phyloP scores from a whole-genome alignment of 2,888 invertebrate genomes.

The Balanococcus diminutus region DNA sequence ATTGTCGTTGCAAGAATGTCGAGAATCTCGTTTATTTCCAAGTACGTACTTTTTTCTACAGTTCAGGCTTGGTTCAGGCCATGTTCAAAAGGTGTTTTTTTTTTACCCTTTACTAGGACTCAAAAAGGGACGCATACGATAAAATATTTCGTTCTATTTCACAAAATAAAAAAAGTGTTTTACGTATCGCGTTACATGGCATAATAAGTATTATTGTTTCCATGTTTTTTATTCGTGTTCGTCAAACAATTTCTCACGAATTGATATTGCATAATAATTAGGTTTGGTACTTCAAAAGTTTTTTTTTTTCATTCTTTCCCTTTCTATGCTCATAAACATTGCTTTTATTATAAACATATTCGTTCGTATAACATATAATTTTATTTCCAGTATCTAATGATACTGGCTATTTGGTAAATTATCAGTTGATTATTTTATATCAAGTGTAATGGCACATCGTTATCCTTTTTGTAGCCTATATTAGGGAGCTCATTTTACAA shows the following conservation, averaged over 20 bases:
- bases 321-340: background rate
- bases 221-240: background rate
- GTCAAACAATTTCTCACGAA: slow-evolving; percentile 1
- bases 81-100: background rate
- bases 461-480: slow-evolving; percentile 30
- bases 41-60: background rate
- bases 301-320: background rate
- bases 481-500: background rate
- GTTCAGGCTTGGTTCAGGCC: background rate
- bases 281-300: background rate
- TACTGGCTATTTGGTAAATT: slow-evolving; percentile 12
- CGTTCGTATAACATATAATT: slow-evolving; percentile 1
- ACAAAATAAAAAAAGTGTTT: background rate
- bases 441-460: slow-evolving; percentile 14
- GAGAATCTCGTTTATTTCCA: background rate
- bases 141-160: background rate
- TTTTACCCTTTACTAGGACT: background rate
- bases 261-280: slow-evolving; percentile 16
- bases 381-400: slow-evolving; percentile 17
- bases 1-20: slow-evolving; percentile 2
- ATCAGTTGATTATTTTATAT: slow-evolving; percentile 37
- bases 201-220: background rate
- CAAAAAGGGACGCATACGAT: background rate
- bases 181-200: background rate
- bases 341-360: background rate